Conservation (phyloP, 92 coral and sea anemone genomes). For the Galaxea fascicularis region DNA sequence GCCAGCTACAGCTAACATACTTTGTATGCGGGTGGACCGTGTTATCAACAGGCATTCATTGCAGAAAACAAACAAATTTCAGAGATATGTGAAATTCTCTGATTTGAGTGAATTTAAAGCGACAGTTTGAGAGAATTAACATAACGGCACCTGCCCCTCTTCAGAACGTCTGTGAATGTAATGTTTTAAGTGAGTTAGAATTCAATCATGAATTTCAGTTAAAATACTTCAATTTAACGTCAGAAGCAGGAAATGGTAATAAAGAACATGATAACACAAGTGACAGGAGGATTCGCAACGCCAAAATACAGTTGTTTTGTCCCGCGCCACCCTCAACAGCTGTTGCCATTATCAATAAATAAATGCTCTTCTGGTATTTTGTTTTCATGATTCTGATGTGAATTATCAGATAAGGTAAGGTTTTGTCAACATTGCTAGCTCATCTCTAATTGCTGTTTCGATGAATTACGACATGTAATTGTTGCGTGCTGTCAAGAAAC, state of each 20-base stretch:
- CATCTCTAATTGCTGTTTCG: background rate
- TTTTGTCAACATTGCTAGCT: constrained; percentile 6
- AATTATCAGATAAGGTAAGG: constrained; percentile 5
- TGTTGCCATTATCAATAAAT: constrained; percentile 46
- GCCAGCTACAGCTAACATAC: background rate
- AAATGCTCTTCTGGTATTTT: constrained; percentile 41
- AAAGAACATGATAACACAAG: background rate
- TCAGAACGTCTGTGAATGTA: background rate
- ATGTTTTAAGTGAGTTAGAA: background rate
- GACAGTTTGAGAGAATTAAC: background rate
- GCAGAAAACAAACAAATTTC: background rate
- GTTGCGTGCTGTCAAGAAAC: background rate
- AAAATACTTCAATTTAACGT: background rate
- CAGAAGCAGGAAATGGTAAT: background rate
- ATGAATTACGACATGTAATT: background rate
- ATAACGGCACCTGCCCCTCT: constrained; percentile 4
- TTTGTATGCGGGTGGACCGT: constrained; percentile 11
- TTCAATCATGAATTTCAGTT: background rate
- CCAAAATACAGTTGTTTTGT: background rate
- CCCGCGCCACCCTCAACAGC: constrained; percentile 16
- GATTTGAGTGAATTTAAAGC: background rate
- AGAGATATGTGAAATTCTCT: background rate
- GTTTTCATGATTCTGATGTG: constrained; percentile 34
- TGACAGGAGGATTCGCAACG: background rate
- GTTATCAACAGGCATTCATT: background rate